Evolutionary conservation across 2,113 vertebrate genomes (phyloP).

Genomic region (Pollimyrus isidori): DNA sequence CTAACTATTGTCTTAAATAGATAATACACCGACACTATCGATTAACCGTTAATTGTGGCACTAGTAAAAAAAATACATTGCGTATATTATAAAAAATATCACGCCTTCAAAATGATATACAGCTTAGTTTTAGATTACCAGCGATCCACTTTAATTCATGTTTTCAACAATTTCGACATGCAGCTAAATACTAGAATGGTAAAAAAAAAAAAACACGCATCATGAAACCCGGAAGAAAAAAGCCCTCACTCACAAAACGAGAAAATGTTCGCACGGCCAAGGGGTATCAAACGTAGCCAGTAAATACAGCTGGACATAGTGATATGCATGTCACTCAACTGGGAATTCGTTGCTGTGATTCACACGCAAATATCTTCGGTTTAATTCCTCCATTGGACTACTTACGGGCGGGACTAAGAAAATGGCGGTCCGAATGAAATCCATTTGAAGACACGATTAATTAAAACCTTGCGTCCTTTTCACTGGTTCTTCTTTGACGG

Average conservation of each 20-base stretch:
- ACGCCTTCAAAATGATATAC: not conserved
- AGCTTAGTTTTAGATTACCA: not conserved
- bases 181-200: not conserved
- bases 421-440: not conserved
- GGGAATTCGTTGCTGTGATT: not conserved
- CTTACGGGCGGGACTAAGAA: not conserved
- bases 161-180: not conserved
- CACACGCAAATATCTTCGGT: not conserved
- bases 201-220: not conserved
- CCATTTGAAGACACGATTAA: slow-evolving; percentile 3
- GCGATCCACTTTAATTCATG: not conserved
- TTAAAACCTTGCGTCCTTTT: not conserved
- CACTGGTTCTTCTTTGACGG: not conserved
- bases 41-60: not conserved
- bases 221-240: not conserved
- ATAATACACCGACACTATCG: not conserved
- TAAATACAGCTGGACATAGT: not conserved
- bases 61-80: not conserved
- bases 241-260: not conserved
- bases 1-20: not conserved
- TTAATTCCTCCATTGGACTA: not conserved
- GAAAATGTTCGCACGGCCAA: not conserved
- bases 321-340: not conserved
- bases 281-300: not conserved
- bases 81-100: not conserved